Conservation (phyloP, 30 jellyfish, hydroid and myxozoan species). For the Nemopilema nomurai region DNA sequence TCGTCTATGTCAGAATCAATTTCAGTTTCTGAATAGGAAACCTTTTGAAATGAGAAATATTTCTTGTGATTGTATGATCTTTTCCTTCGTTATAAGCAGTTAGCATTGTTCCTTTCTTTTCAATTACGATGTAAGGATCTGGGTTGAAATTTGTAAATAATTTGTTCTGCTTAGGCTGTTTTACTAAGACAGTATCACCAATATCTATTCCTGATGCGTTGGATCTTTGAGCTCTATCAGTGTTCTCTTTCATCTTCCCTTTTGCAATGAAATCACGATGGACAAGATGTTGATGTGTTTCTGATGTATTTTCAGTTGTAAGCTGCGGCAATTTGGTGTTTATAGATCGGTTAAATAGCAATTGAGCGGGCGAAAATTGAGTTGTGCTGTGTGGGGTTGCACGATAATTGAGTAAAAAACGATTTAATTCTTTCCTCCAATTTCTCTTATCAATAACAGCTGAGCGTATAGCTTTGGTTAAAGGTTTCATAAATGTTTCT, state of each 20-base stretch:
- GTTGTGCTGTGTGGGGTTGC: conserved; percentile 65
- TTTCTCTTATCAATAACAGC: conserved; percentile 10
- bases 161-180: conserved; percentile 66
- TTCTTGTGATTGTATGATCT: conserved; percentile 31
- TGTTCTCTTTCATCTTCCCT: conserved; percentile 12
- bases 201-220: neutral
- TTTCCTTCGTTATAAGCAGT: conserved; percentile 34
- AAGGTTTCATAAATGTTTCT: conserved; percentile 37
- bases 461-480: conserved; percentile 6
- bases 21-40: conserved; percentile 40
- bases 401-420: conserved; percentile 30
- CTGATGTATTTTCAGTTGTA: conserved; percentile 28
- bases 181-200: conserved; percentile 64
- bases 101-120: conserved; percentile 53
- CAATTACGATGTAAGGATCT: conserved; percentile 47
- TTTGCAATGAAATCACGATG: neutral
- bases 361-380: conserved; percentile 37
- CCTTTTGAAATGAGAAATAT: conserved; percentile 36
- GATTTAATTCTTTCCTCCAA: conserved; percentile 43
- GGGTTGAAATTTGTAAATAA: conserved; percentile 51
- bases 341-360: conserved; percentile 41
- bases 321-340: conserved; percentile 51
- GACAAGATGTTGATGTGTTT: conserved; percentile 12
- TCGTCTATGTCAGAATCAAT: conserved; percentile 39
- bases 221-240: conserved; percentile 6